Conservation (phyloP, 2,888 invertebrate genomes). For the Himalopsyche tibetana region DNA sequence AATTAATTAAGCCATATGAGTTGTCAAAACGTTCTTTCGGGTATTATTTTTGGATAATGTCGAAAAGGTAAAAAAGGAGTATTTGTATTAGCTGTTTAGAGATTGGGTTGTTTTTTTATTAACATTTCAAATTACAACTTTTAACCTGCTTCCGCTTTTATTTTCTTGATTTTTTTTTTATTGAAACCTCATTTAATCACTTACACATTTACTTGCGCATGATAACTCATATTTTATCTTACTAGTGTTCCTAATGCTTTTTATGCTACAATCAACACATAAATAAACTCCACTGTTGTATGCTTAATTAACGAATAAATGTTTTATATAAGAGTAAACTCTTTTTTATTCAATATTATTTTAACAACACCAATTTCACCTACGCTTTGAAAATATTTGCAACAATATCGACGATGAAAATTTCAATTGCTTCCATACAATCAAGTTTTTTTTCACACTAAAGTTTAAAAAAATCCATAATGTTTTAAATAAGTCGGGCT, state of each 20-base stretch:
- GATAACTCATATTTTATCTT: neutral
- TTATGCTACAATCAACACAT: neutral
- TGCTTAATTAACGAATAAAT: neutral
- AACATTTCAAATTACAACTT: conserved; percentile 21
- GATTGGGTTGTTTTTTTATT: conserved; percentile 24
- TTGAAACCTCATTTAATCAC: neutral
- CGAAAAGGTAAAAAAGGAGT: conserved; percentile 45
- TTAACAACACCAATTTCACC: too few relatives aligned
- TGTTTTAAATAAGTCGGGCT: too few relatives aligned
- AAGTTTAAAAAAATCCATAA: too few relatives aligned
- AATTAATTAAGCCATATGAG: too few relatives aligned
- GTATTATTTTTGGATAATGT: conserved; percentile 28
- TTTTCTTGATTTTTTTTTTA: neutral
- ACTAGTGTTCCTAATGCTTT: neutral
- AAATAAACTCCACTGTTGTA: neutral
- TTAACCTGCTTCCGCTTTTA: conserved; percentile 12
- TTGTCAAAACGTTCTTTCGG: too few relatives aligned
- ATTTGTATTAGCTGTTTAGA: conserved; percentile 48
- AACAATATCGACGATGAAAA: too few relatives aligned
- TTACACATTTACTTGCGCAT: conserved; percentile 13
- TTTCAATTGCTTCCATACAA: too few relatives aligned
- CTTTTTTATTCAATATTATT: too few relatives aligned
- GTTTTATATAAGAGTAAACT: neutral
- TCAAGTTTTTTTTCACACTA: too few relatives aligned
- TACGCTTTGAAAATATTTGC: too few relatives aligned